Evolutionary conservation across 2,888 invertebrate species (phyloP), one percentile per base, ranked within the genome.

Genomic region (Abrostola triplasia): DNA sequence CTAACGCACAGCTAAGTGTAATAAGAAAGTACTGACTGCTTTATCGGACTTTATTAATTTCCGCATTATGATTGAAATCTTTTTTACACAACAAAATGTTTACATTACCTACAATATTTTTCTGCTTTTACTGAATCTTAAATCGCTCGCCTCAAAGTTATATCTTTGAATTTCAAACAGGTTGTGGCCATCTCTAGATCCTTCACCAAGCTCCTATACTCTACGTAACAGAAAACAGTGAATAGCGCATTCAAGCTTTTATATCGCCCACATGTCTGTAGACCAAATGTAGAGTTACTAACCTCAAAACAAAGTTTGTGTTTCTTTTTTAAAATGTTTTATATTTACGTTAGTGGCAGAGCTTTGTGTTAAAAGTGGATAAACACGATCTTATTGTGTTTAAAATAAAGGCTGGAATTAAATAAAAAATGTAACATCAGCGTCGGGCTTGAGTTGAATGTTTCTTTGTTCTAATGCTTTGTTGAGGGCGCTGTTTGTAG

Each of bases 391-490:
- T 70, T 69, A 65, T 54, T 52, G 10, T 52, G 11, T 48, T 64
- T 58, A 50, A 36, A 52, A 59, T 66, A 79, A 73, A 61, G 66
- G 56, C 11, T 9, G 6, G 47, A 66, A 64, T 71, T 52, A 37
- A 69, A 69, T 65, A 40, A 76, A 76, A 76, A 53, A 65, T 58
- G 49, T 52, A 40, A 53, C 63, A 44, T 59, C 53, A 10, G 40
- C 10, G 41, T 24, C 48, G 51, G 40, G 36, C n/a, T 49, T 70
- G 64, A 44, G 58, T 59, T 10, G 8, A 76, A 73, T 67, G 44
- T 51, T 64, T 24, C 73, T 79, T 79, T 73, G 65, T 73, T 67
- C 54, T 64, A 61, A 69, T 64, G 59, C 56, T 69, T 59, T 66
- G 66, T 59, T 41, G 4, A 38, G 44, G 42, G 10, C 41, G 36